Evolutionary conservation across 2,797 vertebrate genomes (phyloP).

Genomic region (Phyllotis vaccarum): DNA sequence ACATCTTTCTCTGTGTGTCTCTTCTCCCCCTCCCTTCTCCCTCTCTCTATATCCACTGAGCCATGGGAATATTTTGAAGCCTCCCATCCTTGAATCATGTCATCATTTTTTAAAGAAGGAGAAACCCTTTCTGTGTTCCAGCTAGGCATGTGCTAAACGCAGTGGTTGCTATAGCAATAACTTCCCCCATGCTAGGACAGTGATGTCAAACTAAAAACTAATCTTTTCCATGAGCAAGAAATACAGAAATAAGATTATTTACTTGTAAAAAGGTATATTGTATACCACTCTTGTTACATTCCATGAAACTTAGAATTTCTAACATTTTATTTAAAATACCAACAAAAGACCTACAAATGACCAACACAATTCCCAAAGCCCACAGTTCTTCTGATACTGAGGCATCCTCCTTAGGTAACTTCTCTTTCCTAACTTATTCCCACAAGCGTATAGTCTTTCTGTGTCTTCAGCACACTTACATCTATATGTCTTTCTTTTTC

Average conservation of each 20-base stretch:
- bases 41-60: background rate
- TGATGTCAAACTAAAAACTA: background rate
- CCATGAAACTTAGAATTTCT: background rate
- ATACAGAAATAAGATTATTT: background rate
- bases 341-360: background rate
- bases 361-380: background rate
- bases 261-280: background rate
- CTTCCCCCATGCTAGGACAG: background rate
- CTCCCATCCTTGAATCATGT: background rate
- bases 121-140: background rate
- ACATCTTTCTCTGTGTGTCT: background rate
- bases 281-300: background rate
- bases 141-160: background rate
- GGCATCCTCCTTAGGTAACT: background rate
- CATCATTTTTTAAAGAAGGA: background rate
- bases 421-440: background rate
- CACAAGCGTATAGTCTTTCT: background rate
- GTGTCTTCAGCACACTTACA: background rate
- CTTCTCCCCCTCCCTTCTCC: background rate
- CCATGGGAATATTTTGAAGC: background rate
- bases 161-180: slow-evolving; percentile 39
- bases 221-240: background rate
- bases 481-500: background rate
- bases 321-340: background rate
- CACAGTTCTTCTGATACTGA: background rate